These are phyloP conservation scores for Athalia cordata DNA, from an alignment of 2,888 invertebrate genomes.

Conservation along the genomic window DNA sequence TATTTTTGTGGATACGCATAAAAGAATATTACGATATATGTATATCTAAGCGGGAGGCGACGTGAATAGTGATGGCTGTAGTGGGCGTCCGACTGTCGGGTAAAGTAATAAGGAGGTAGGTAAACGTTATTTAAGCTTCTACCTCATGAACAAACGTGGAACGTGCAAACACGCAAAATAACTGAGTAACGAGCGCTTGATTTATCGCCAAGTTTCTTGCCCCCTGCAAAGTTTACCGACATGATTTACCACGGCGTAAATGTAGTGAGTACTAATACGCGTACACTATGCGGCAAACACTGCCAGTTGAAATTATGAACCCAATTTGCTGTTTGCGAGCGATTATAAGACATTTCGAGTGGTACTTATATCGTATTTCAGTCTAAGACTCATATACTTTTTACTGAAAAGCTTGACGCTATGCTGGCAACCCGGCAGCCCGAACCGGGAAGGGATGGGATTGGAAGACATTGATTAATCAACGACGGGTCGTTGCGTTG, in stretches of 20 bases:
- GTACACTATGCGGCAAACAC: neutral
- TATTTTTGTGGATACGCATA: too few relatives aligned
- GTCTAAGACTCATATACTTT: too few relatives aligned
- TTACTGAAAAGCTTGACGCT: too few relatives aligned
- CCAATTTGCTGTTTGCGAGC: neutral
- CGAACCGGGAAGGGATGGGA: too few relatives aligned
- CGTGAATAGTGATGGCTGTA: neutral
- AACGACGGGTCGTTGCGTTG: too few relatives aligned
- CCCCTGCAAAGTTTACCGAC: neutral
- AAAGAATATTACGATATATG: too few relatives aligned
- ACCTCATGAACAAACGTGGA: neutral
- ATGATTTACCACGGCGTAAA: neutral
- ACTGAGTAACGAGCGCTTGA: slow-evolving; percentile 11
- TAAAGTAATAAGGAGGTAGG: slow-evolving; percentile 2
- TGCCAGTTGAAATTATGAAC: neutral
- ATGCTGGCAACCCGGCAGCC: too few relatives aligned
- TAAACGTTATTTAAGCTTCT: slow-evolving; percentile 19
- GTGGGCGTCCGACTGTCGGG: neutral
- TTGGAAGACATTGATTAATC: too few relatives aligned
- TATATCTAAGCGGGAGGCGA: too few relatives aligned
- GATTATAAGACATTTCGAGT: too few relatives aligned
- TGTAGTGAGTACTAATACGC: neutral
- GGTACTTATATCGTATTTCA: too few relatives aligned
- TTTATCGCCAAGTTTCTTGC: slow-evolving; percentile 21
- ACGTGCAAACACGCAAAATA: slow-evolving; percentile 28